Percentiles rank a stretch among this genome's conserved stretches.
Conservation (phyloP, 2,888 invertebrate genomes). For the Epistrophella euchroma region DNA sequence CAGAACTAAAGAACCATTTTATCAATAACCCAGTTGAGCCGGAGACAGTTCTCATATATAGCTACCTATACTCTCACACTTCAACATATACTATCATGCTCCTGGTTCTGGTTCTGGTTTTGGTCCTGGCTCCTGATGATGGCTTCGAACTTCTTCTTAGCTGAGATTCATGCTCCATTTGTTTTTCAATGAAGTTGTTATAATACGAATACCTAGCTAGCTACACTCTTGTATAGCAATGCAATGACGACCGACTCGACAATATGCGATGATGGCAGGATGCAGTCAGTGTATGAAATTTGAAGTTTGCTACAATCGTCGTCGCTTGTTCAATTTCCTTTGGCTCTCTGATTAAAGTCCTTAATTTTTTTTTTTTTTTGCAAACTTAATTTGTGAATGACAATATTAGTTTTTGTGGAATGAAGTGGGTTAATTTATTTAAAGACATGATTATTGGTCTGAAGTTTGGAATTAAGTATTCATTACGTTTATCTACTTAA, state of each 20-base stretch:
- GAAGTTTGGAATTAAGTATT: neutral
- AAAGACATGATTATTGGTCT: neutral
- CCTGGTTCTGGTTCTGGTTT: neutral
- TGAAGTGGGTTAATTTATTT: slow-evolving; percentile 10
- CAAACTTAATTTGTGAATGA: slow-evolving; percentile 30
- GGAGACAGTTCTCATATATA: slow-evolving; percentile 58
- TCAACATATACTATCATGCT: neutral
- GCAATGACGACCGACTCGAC: slow-evolving; percentile 20
- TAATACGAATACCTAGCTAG: neutral
- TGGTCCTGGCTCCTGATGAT: neutral
- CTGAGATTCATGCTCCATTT: slow-evolving; percentile 50
- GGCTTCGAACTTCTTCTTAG: slow-evolving; percentile 2
- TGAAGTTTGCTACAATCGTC: slow-evolving; percentile 59
- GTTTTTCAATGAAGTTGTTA: slow-evolving; percentile 35
- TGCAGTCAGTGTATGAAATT: slow-evolving; percentile 67
- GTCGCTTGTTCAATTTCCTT: slow-evolving; percentile 71
- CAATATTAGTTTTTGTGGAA: slow-evolving; percentile 28
- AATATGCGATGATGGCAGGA: slow-evolving; percentile 52
- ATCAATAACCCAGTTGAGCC: slow-evolving; percentile 74
- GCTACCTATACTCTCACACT: neutral
- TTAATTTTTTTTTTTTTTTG: slow-evolving; percentile 10
- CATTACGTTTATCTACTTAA: neutral
- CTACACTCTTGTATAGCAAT: neutral
- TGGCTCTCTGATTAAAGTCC: slow-evolving; percentile 50
- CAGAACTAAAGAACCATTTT: slow-evolving; percentile 57